Conservation (phyloP, 2,797 vertebrate species). For the Hypotaenidia okinawae region DNA sequence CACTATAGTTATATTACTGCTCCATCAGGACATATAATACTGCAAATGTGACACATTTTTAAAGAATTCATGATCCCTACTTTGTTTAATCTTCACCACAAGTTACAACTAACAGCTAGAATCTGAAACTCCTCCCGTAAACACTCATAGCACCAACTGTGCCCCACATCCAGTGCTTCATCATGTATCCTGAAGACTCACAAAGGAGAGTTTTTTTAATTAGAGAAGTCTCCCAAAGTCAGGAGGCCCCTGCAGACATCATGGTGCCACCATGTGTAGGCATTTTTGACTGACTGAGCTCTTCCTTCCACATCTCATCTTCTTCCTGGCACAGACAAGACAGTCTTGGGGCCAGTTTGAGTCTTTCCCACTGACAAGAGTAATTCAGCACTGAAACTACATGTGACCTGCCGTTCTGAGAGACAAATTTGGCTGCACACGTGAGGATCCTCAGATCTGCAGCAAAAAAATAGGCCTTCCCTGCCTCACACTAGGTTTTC, state of each 20-base stretch:
- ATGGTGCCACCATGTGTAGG: neutral
- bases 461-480: neutral
- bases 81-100: neutral
- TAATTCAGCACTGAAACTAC: neutral
- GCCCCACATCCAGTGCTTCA: neutral
- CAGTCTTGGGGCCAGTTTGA: neutral
- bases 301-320: neutral
- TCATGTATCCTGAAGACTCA: fast-evolving
- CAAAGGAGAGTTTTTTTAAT: neutral
- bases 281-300: neutral
- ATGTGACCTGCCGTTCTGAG: neutral
- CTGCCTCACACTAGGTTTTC: neutral
- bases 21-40: neutral
- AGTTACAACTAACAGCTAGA: neutral
- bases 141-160: fast-evolving
- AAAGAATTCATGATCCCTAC: neutral
- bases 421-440: neutral
- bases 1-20: neutral
- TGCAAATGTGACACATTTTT: neutral
- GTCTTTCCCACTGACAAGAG: neutral
- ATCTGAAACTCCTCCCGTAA: neutral
- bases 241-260: neutral
- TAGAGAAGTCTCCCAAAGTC: neutral
- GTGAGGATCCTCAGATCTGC: neutral
- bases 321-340: neutral